A percentile compares a stretch with the other conserved stretches of the same genome.
Conservation (phyloP, 2,888 invertebrate species). For the Lithophane semibrunnea region DNA sequence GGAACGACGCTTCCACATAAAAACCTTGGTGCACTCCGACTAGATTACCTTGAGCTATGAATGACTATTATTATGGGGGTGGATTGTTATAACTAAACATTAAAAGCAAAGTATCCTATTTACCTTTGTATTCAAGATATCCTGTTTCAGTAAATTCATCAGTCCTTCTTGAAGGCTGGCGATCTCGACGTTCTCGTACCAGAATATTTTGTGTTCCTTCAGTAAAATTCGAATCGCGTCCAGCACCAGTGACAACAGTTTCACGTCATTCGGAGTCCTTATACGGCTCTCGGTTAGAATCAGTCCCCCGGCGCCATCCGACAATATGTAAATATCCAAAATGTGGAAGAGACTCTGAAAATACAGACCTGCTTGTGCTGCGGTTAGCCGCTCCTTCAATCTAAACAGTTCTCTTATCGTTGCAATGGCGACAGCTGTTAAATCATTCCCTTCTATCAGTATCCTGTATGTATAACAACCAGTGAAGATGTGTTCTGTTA, state of each 20-base stretch:
- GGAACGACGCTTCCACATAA: background rate
- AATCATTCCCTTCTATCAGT: slow-evolving; percentile 56
- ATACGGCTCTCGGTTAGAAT: slow-evolving; percentile 64
- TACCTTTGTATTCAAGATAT: slow-evolving; percentile 69
- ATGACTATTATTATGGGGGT: background rate
- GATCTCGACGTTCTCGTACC: slow-evolving; percentile 75
- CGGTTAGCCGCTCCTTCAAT: slow-evolving; percentile 68
- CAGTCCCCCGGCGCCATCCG: slow-evolving; percentile 66
- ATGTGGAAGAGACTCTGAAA: slow-evolving; percentile 72
- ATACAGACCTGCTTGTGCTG: slow-evolving; percentile 69
- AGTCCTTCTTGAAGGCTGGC: slow-evolving; percentile 70
- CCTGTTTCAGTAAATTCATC: slow-evolving; percentile 70
- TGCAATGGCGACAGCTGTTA: slow-evolving; percentile 59
- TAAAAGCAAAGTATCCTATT: background rate
- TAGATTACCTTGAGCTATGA: background rate
- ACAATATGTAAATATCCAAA: slow-evolving; percentile 67
- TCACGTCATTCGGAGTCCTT: slow-evolving; percentile 66
- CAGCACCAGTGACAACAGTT: slow-evolving; percentile 66
- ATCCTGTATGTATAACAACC: slow-evolving; percentile 62
- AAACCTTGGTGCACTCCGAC: background rate
- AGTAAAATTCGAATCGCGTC: slow-evolving; percentile 71
- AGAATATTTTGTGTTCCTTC: slow-evolving; percentile 72
- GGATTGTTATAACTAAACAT: background rate
- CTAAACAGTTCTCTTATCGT: slow-evolving; percentile 67
- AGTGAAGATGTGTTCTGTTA: slow-evolving; percentile 69